These are phyloP conservation scores for Bugulina stolonifera DNA, from an alignment of 2,888 invertebrate species.

Conservation along the genomic window DNA sequence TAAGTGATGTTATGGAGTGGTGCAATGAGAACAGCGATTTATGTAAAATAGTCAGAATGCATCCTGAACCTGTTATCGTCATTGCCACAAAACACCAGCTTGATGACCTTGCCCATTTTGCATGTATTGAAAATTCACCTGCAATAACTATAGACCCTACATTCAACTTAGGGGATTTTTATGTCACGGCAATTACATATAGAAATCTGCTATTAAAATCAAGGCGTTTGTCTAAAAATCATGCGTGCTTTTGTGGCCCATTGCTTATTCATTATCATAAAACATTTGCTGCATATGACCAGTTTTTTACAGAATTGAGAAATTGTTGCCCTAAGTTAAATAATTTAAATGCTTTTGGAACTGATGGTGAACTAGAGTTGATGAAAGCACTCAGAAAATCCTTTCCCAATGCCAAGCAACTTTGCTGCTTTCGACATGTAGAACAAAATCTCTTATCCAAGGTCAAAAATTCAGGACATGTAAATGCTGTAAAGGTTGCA, in stretches of 20 bases:
- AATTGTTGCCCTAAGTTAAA: not conserved
- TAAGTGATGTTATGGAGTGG: not conserved
- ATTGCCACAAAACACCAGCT: not conserved
- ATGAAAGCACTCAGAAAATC: not conserved
- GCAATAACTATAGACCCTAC: not conserved
- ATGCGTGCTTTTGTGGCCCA: not conserved
- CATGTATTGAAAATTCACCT: not conserved
- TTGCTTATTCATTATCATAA: not conserved
- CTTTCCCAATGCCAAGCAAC: not conserved
- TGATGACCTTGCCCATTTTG: not conserved
- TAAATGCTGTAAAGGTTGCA: not conserved
- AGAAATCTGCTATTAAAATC: not conserved
- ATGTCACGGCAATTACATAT: not conserved
- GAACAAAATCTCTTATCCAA: not conserved
- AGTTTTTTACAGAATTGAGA: not conserved
- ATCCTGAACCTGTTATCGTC: not conserved
- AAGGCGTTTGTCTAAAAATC: not conserved
- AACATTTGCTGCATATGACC: not conserved
- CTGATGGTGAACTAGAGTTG: not conserved
- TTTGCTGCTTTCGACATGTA: not conserved
- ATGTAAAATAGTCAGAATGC: not conserved
- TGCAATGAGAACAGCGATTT: not conserved
- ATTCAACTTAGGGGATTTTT: not conserved
- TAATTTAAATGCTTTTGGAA: not conserved
- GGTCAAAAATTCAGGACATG: not conserved